Conservation (phyloP, 1,140 invertebrate species). For the Drepana arcuata region DNA sequence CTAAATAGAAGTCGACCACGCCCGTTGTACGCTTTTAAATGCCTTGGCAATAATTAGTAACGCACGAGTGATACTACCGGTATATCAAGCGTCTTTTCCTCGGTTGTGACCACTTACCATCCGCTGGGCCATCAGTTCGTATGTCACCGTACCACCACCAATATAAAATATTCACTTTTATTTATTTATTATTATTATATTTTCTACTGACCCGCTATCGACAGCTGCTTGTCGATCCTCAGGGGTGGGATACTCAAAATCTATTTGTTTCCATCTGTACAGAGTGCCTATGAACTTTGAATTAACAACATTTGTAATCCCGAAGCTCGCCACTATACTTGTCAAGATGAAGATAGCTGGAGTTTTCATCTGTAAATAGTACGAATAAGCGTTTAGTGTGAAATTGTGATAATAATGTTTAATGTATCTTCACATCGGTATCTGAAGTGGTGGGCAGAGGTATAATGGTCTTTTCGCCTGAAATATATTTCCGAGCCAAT, state of each 20-base stretch:
- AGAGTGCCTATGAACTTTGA: constrained; percentile 35
- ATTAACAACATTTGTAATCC: not conserved
- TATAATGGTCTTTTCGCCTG: not conserved
- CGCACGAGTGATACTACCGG: too few relatives aligned
- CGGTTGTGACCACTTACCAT: too few relatives aligned
- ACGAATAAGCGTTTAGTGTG: not conserved
- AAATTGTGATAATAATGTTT: not conserved
- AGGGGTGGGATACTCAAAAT: constrained; percentile 43
- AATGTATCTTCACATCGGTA: not conserved
- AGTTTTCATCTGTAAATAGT: not conserved
- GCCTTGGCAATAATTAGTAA: too few relatives aligned
- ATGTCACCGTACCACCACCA: too few relatives aligned
- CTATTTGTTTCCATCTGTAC: constrained; percentile 65
- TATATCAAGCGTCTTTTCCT: too few relatives aligned
- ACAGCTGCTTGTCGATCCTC: constrained; percentile 33
- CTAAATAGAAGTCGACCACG: too few relatives aligned
- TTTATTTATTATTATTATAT: too few relatives aligned
- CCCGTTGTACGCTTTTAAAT: too few relatives aligned
- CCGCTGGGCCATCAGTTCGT: too few relatives aligned
- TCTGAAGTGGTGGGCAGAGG: not conserved
- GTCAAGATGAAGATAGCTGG: too few relatives aligned
- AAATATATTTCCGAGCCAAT: too few relatives aligned
- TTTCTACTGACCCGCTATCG: constrained; percentile 35
- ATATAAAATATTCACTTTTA: too few relatives aligned
- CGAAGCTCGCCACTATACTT: not conserved